Evolutionary conservation across 1,140 invertebrate species (phyloP).

Genomic region (Drosophila orena): DNA sequence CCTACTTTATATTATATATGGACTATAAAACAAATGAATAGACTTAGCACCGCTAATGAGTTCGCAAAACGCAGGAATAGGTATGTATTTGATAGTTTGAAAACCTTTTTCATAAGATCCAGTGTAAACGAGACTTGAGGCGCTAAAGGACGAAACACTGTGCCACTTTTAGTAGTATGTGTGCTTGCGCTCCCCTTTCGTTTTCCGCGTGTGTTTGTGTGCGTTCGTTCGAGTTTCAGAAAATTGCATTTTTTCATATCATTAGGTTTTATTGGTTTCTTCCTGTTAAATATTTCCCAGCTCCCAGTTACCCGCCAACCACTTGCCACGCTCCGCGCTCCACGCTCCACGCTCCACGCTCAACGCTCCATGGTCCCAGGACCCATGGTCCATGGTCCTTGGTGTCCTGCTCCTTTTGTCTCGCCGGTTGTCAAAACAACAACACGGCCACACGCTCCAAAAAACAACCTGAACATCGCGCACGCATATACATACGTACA

Average conservation of each 20-base stretch:
- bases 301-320: conserved; percentile 31
- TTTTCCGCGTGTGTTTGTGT: conserved; percentile 21
- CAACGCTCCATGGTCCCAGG: not conserved
- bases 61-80: too few relatives aligned
- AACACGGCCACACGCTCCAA: conserved; percentile 62
- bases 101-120: too few relatives aligned
- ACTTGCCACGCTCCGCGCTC: not conserved
- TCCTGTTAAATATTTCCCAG: conserved; percentile 79
- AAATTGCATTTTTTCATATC: conserved; percentile 84
- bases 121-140: conserved; percentile 5
- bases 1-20: too few relatives aligned
- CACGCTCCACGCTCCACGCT: not conserved
- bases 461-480: conserved; percentile 56
- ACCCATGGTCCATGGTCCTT: conserved; percentile 12
- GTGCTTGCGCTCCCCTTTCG: conserved; percentile 6
- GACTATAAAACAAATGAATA: too few relatives aligned
- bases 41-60: too few relatives aligned
- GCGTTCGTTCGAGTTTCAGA: conserved; percentile 69
- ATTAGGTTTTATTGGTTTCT: conserved; percentile 84
- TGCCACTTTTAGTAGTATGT: not conserved
- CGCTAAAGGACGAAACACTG: conserved; percentile 10
- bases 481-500: conserved; percentile 9
- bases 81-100: too few relatives aligned
- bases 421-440: conserved; percentile 68
- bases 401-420: conserved; percentile 36